phyloP scores from a whole-genome alignment of 1,140 invertebrate genomes.

The Dufourea novaeangliae region DNA sequence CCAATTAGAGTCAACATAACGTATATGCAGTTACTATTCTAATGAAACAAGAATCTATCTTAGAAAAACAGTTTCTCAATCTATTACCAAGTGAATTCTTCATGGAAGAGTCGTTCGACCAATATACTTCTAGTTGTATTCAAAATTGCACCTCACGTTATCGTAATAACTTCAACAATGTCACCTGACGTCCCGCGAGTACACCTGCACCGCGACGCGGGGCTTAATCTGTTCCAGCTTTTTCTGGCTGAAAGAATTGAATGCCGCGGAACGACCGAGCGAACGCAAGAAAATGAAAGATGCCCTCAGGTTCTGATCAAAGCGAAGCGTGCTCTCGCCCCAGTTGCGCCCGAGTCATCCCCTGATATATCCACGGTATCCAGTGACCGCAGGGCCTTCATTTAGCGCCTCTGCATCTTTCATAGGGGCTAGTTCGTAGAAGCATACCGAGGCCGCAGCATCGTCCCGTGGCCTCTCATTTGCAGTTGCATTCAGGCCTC shows the following conservation, averaged over 20 bases:
- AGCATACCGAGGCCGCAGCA: constrained; percentile 38
- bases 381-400: constrained; percentile 56
- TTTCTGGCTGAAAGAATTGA: constrained; percentile 16
- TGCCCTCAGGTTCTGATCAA: constrained; percentile 43
- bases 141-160: no score
- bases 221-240: constrained; percentile 15
- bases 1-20: no score
- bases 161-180: no score
- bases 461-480: constrained; percentile 59
- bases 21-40: no score
- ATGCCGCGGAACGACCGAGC: constrained; percentile 14
- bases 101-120: no score
- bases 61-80: no score
- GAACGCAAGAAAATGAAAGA: constrained; percentile 46
- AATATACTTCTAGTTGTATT: no score
- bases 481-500: constrained; percentile 64
- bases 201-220: background rate
- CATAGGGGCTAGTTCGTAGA: constrained; percentile 48
- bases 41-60: no score
- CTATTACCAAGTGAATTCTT: no score
- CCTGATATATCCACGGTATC: constrained; percentile 38
- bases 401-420: constrained; percentile 71
- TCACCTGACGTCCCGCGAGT: no score
- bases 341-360: constrained; percentile 19
- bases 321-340: constrained; percentile 23